A percentile compares a stretch with the other conserved stretches of the same genome.
Evolutionary conservation across 2,113 vertebrate species (phyloP).

Genomic region (Eptesicus fuscus): DNA sequence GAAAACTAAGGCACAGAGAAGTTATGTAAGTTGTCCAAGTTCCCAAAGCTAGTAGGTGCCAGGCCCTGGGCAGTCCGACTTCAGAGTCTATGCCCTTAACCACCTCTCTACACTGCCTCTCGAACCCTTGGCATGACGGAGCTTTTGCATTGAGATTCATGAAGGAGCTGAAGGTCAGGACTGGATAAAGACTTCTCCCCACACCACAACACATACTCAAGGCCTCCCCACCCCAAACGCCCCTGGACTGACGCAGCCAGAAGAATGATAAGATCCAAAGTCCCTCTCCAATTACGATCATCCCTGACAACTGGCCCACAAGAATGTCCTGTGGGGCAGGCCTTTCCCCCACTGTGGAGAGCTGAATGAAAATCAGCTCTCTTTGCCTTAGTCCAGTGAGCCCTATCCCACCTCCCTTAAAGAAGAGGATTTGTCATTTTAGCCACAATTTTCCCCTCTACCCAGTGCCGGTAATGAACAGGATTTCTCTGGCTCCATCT

Average conservation of each 20-base stretch:
- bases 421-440: neutral
- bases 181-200: neutral
- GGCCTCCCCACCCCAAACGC: neutral
- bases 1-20: neutral
- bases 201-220: neutral
- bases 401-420: neutral
- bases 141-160: neutral
- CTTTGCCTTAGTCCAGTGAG: neutral
- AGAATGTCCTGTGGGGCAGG: neutral
- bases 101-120: neutral
- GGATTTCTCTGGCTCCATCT: neutral
- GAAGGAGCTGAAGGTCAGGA: neutral
- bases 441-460: neutral
- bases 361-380: neutral
- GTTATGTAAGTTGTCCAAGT: neutral
- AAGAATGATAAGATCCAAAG: slow-evolving; percentile 10
- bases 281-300: neutral
- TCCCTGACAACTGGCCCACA: slow-evolving; percentile 11
- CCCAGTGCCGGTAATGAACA: neutral
- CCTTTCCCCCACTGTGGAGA: neutral
- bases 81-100: neutral
- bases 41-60: neutral
- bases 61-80: neutral
- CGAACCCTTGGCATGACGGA: accelerated
- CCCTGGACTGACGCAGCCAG: neutral